Percentiles rank a stretch among this genome's conserved stretches.
Evolutionary conservation across 2,113 vertebrate genomes (phyloP).

Genomic region (Oncorhynchus mykiss): DNA sequence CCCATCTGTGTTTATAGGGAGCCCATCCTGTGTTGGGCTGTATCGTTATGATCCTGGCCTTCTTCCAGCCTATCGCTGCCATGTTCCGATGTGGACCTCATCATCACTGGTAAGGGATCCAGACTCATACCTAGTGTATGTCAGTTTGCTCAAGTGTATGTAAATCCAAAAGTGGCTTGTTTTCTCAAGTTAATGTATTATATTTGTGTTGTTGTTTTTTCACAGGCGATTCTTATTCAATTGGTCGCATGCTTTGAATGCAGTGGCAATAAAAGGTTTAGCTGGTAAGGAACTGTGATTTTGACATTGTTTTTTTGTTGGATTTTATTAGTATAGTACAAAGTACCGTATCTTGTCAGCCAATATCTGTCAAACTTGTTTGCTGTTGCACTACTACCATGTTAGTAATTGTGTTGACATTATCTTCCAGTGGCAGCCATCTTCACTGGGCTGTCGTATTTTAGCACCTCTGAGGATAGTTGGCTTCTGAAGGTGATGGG

Average conservation of each 20-base stretch:
- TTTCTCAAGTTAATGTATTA: background rate
- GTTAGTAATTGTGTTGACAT: background rate
- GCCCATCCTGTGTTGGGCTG: conserved; percentile 62
- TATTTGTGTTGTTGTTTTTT: conserved; percentile 2
- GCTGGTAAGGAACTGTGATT: conserved; percentile 59
- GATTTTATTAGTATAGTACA: background rate
- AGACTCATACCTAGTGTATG: background rate
- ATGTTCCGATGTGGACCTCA: conserved; percentile 67
- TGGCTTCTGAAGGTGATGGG: conserved; percentile 77
- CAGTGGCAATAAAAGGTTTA: conserved; percentile 61
- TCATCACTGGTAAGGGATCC: conserved; percentile 49
- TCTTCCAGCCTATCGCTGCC: conserved; percentile 57
- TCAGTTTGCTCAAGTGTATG: background rate
- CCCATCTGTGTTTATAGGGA: conserved; percentile 21
- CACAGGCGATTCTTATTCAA: conserved; percentile 72
- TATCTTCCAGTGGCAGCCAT: conserved; percentile 68
- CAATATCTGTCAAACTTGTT: background rate
- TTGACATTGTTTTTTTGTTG: background rate
- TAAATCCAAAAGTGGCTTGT: no score
- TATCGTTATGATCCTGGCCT: conserved; percentile 57
- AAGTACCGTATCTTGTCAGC: background rate
- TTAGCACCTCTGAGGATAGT: conserved; percentile 45
- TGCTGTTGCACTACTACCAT: background rate
- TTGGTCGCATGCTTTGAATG: conserved; percentile 63
- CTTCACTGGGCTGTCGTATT: conserved; percentile 69